Percentiles rank a stretch among this genome's conserved stretches.
phyloP scores from a whole-genome alignment of 2,888 invertebrate genomes.

The Drosophila suboccidentalis region DNA sequence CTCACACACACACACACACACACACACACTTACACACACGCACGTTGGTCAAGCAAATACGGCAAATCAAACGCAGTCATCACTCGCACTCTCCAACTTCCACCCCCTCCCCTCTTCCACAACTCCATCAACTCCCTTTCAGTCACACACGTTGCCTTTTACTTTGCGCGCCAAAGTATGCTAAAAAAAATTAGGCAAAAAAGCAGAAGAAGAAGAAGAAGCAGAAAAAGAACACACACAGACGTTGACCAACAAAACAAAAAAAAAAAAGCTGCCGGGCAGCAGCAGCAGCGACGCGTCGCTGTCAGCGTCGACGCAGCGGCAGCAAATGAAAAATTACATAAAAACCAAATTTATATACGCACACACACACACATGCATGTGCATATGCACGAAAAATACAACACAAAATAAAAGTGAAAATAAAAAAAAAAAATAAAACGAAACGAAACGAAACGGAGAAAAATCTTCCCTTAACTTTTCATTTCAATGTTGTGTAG shows the following conservation, averaged over 20 bases:
- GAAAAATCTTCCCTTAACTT: conserved; percentile 76
- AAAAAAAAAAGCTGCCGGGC: conserved; percentile 9
- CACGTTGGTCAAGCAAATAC: conserved; percentile 63
- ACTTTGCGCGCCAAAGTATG: conserved; percentile 66
- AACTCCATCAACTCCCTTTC: not conserved
- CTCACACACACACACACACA: conserved; percentile 14
- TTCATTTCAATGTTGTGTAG: conserved; percentile 75
- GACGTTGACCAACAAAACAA: conserved; percentile 48
- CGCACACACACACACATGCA: conserved; percentile 38
- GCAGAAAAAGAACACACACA: conserved; percentile 6
- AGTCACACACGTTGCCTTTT: conserved; percentile 46
- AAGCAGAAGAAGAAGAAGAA: not conserved
- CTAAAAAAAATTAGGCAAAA: conserved; percentile 39
- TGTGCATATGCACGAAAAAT: conserved; percentile 55
- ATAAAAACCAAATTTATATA: conserved; percentile 80
- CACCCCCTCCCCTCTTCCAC: not conserved
- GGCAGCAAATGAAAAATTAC: conserved; percentile 75
- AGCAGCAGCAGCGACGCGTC: conserved; percentile 8
- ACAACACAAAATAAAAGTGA: conserved; percentile 30
- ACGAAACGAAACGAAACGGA: conserved; percentile 34
- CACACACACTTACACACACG: conserved; percentile 10
- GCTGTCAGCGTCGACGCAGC: conserved; percentile 43
- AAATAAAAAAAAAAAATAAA: conserved; percentile 20
- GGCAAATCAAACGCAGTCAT: conserved; percentile 65
- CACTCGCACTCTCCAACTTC: conserved; percentile 17